Evolutionary conservation across 2,888 invertebrate genomes (phyloP).

Genomic region (Amphimallon solstitiale): DNA sequence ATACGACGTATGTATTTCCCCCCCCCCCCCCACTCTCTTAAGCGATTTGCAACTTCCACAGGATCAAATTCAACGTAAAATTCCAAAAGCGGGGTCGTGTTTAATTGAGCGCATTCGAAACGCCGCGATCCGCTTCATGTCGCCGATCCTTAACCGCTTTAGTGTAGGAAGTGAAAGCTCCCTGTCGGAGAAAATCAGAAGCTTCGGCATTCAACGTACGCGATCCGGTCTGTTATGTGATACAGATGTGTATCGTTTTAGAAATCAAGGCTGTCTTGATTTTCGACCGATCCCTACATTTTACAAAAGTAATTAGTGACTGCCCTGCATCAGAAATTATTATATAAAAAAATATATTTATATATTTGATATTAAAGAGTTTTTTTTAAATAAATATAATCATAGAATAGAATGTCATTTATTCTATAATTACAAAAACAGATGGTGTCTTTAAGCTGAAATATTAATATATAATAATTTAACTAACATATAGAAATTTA

Average conservation of each 20-base stretch:
- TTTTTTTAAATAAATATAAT: too few species aligned
- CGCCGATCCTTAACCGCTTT: constrained; percentile 26
- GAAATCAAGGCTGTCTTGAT: background rate
- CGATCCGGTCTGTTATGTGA: background rate
- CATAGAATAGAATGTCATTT: too few species aligned
- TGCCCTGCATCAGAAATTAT: too few species aligned
- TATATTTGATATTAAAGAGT: too few species aligned
- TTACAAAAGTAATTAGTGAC: too few species aligned
- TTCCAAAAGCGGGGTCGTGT: constrained; percentile 11
- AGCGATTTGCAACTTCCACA: background rate
- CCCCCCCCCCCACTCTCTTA: constrained; percentile 1
- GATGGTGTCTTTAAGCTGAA: too few species aligned
- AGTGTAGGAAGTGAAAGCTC: constrained; percentile 19
- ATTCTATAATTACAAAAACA: too few species aligned
- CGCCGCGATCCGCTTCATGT: constrained; percentile 9
- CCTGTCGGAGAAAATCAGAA: constrained; percentile 17
- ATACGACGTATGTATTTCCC: background rate
- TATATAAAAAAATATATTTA: too few species aligned
- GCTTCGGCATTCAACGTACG: constrained; percentile 20
- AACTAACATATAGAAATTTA: too few species aligned
- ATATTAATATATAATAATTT: too few species aligned
- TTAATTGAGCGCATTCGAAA: constrained; percentile 25
- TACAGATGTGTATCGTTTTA: background rate
- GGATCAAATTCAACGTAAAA: constrained; percentile 26
- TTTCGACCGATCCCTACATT: too few species aligned